Conservation (phyloP, 2,113 vertebrate genomes). For the Sylvietta virens region DNA sequence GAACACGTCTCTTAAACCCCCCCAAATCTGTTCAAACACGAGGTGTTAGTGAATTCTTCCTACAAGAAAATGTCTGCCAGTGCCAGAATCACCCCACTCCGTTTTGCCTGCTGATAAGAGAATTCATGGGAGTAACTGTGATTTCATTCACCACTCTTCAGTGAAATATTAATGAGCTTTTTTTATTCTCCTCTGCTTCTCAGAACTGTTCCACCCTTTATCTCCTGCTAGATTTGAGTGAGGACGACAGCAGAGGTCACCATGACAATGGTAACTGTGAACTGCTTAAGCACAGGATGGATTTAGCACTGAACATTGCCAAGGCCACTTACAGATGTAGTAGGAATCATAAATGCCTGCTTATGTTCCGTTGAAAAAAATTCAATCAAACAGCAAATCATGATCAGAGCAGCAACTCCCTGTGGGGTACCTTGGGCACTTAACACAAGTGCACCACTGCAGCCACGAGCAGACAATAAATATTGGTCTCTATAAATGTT, state of each 20-base stretch:
- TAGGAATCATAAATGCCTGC: neutral
- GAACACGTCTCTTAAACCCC: neutral
- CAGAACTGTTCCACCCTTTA: neutral
- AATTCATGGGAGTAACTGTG: neutral
- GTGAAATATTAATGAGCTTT: neutral
- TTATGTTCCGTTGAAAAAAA: neutral
- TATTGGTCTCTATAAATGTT: neutral
- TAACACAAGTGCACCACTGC: neutral
- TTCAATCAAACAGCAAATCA: neutral
- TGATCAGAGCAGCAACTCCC: neutral
- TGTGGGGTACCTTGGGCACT: neutral
- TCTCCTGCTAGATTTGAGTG: neutral
- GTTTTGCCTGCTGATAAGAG: neutral
- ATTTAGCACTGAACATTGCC: neutral
- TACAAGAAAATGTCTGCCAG: neutral
- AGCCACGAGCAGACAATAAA: neutral
- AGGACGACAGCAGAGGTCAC: conserved; percentile 7
- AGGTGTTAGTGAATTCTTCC: neutral
- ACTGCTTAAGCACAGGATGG: neutral
- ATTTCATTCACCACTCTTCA: neutral
- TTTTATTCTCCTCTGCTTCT: neutral
- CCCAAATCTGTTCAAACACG: neutral
- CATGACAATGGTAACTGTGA: neutral
- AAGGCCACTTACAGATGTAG: neutral
- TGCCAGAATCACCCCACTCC: neutral